Conservation (phyloP, 2,113 vertebrate species). For the Bubalus kerabau region DNA sequence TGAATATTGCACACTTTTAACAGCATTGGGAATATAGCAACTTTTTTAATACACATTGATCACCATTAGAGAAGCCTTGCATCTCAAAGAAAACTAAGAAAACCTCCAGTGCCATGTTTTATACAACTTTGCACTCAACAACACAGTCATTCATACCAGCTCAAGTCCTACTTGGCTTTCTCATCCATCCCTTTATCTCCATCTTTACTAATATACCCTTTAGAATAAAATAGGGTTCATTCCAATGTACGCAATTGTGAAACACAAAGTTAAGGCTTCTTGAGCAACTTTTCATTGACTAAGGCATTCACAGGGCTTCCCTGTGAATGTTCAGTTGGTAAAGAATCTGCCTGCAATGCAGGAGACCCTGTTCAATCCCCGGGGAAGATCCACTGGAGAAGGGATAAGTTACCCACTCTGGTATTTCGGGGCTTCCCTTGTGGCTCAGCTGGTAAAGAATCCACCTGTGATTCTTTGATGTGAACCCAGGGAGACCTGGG, state of each 20-base stretch:
- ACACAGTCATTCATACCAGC: not conserved
- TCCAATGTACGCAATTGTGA: not conserved
- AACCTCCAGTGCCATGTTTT: not conserved
- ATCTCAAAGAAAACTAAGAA: not conserved
- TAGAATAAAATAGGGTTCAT: not conserved
- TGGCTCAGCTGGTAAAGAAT: not conserved
- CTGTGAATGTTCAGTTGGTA: not conserved
- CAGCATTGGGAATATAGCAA: not conserved
- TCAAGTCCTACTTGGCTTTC: not conserved
- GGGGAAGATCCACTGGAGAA: not conserved
- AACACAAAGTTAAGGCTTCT: not conserved
- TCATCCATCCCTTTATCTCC: not conserved
- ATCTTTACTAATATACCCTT: not conserved
- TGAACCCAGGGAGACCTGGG: not conserved
- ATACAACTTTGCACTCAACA: not conserved
- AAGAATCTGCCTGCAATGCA: not conserved
- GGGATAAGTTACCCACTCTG: not conserved
- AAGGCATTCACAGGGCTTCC: not conserved
- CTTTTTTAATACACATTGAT: not conserved
- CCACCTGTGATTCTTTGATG: not conserved
- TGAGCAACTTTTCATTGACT: not conserved
- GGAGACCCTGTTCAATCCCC: fast-evolving
- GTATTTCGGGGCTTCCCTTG: not conserved
- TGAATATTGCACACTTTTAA: not conserved
- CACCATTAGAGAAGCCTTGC: not conserved